Evolutionary conservation across 2,797 vertebrate genomes (phyloP).

Genomic region (Melanotaenia trifasciata): DNA sequence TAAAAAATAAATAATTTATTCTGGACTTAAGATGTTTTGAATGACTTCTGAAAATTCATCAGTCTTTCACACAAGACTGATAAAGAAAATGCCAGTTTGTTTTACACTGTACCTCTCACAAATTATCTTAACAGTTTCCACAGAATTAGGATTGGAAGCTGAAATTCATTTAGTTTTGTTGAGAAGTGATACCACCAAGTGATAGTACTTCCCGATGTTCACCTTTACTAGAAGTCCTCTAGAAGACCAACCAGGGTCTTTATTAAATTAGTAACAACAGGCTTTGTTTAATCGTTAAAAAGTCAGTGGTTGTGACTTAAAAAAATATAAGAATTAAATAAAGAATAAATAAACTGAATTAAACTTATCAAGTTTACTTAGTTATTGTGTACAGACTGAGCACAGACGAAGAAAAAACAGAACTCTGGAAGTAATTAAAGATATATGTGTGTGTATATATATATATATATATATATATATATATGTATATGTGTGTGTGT

Average conservation of each 20-base stretch:
- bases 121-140: neutral
- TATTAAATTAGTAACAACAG: neutral
- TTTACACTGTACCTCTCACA: neutral
- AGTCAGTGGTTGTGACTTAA: neutral
- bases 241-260: neutral
- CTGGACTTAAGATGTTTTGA: neutral
- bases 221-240: neutral
- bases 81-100: too few relatives aligned
- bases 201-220: neutral
- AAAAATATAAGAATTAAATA: neutral
- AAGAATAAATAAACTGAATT: neutral
- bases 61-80: neutral
- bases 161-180: conserved; percentile 1
- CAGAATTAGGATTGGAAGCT: neutral
- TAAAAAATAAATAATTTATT: neutral
- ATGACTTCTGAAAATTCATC: neutral
- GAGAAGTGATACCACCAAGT: neutral
- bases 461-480: too few relatives aligned
- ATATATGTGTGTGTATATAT: too few relatives aligned
- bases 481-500: too few relatives aligned
- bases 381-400: neutral
- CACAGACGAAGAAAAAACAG: neutral
- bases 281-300: neutral
- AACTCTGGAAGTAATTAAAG: neutral
- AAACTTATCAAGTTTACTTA: neutral